Evolutionary conservation across 1,140 invertebrate species (phyloP).

Genomic region (Aphaenogaster ashmeadi): DNA sequence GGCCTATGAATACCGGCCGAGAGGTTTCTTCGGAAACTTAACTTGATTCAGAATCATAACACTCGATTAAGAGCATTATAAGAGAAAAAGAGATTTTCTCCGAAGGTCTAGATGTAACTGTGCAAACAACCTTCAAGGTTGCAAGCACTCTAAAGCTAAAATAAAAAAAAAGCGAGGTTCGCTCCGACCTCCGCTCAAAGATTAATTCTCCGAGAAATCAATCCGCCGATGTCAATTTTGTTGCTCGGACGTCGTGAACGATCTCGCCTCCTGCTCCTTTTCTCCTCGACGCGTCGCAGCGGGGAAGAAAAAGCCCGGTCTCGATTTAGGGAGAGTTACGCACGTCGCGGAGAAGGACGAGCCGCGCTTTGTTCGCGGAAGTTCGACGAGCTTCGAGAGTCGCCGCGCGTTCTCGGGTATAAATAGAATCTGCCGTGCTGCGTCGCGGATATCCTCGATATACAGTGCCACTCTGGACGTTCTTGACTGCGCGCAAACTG

Average conservation of each 20-base stretch:
- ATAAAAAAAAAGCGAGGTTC: background rate
- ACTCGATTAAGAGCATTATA: too few species aligned
- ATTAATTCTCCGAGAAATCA: background rate
- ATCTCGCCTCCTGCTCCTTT: background rate
- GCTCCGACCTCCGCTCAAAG: background rate
- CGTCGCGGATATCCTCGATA: conserved; percentile 43
- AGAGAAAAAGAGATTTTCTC: too few species aligned
- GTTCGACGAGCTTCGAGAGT: conserved; percentile 59
- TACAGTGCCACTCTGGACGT: conserved; percentile 18
- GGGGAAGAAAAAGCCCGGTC: conserved; percentile 5
- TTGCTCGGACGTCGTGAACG: background rate
- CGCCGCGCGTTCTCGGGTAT: conserved; percentile 62
- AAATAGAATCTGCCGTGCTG: conserved; percentile 70
- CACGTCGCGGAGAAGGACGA: conserved; percentile 17
- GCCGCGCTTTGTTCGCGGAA: conserved; percentile 66
- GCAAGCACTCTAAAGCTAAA: too few species aligned
- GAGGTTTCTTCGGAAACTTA: too few species aligned
- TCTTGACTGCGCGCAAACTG: conserved; percentile 9
- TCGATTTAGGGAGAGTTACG: conserved; percentile 15
- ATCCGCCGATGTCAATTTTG: background rate
- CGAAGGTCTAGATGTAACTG: too few species aligned
- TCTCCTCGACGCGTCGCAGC: background rate
- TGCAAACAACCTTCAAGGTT: too few species aligned
- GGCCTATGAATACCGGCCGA: too few species aligned
- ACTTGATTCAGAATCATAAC: too few species aligned